A percentile compares a stretch with the other conserved stretches of the same genome.
Conservation (phyloP, 2,888 invertebrate genomes). For the Choristoneura rosaceana region DNA sequence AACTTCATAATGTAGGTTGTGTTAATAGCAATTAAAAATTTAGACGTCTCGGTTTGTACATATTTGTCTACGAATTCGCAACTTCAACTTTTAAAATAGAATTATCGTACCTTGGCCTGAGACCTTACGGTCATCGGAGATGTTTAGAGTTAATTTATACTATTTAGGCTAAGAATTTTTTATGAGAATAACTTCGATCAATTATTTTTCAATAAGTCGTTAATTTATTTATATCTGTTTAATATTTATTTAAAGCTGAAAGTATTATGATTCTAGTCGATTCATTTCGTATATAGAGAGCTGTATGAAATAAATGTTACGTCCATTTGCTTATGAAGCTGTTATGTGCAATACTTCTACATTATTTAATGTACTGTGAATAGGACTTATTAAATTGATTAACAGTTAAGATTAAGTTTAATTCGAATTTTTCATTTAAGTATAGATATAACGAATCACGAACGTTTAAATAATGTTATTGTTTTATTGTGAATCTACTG, state of each 20-base stretch:
- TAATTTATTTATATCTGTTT: slow-evolving; percentile 42
- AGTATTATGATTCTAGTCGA: slow-evolving; percentile 84
- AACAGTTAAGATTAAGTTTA: slow-evolving; percentile 11
- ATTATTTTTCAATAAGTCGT: slow-evolving; percentile 41
- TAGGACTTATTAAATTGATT: slow-evolving; percentile 16
- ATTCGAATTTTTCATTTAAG: not conserved
- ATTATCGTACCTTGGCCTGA: slow-evolving; percentile 76
- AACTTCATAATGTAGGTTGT: slow-evolving; percentile 53
- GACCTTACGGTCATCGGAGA: slow-evolving; percentile 60
- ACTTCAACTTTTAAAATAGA: slow-evolving; percentile 69
- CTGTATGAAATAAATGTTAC: slow-evolving; percentile 52
- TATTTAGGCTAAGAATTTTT: slow-evolving; percentile 34
- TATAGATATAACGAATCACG: not conserved
- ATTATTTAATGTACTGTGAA: slow-evolving; percentile 15
- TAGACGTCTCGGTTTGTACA: slow-evolving; percentile 25
- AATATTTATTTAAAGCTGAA: slow-evolving; percentile 52
- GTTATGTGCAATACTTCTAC: slow-evolving; percentile 64
- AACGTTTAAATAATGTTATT: not conserved
- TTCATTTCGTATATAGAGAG: slow-evolving; percentile 54
- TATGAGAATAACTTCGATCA: slow-evolving; percentile 40
- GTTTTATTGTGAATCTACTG: not conserved
- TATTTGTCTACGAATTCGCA: slow-evolving; percentile 28
- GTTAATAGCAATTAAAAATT: slow-evolving; percentile 28
- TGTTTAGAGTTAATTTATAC: slow-evolving; percentile 16
- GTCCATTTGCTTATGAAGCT: slow-evolving; percentile 77